Percentiles rank a stretch among this genome's conserved stretches.
These are phyloP conservation scores for Malurus melanocephalus DNA, from an alignment of 2,113 vertebrate species.

Conservation along the genomic window DNA sequence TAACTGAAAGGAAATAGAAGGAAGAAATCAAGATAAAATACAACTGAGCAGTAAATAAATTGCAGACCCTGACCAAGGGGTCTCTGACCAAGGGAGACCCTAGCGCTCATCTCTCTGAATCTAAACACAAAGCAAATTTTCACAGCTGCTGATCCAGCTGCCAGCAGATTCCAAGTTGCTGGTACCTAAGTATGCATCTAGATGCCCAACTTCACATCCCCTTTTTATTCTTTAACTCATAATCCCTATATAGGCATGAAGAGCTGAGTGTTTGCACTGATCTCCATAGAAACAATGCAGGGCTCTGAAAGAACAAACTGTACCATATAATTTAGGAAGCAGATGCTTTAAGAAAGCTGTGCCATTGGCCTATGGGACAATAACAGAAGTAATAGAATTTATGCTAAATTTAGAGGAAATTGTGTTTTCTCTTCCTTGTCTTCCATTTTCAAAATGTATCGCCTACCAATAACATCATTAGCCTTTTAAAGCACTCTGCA, in stretches of 20 bases:
- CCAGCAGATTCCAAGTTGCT: background rate
- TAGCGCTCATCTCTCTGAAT: background rate
- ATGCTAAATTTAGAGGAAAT: conserved; percentile 45
- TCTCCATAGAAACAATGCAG: conserved; percentile 42
- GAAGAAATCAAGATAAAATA: background rate
- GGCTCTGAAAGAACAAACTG: background rate
- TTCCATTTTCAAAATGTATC: conserved; percentile 28
- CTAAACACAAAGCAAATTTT: background rate
- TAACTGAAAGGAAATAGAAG: background rate
- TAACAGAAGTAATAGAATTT: conserved; percentile 30
- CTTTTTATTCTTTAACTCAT: background rate
- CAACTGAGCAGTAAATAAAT: background rate
- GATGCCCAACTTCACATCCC: background rate
- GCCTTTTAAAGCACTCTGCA: background rate
- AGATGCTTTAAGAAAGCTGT: conserved; percentile 10
- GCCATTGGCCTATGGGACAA: conserved; percentile 6
- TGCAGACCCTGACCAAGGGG: background rate
- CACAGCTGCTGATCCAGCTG: background rate
- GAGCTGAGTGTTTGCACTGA: background rate
- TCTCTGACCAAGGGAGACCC: background rate
- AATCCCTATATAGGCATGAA: background rate
- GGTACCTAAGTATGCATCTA: background rate
- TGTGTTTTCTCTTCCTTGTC: conserved; percentile 35
- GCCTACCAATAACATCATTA: conserved; percentile 17
- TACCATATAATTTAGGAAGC: conserved; percentile 5